These are phyloP conservation scores for Cyanoderma ruficeps DNA, from an alignment of 2,113 vertebrate species.

Conservation along the genomic window DNA sequence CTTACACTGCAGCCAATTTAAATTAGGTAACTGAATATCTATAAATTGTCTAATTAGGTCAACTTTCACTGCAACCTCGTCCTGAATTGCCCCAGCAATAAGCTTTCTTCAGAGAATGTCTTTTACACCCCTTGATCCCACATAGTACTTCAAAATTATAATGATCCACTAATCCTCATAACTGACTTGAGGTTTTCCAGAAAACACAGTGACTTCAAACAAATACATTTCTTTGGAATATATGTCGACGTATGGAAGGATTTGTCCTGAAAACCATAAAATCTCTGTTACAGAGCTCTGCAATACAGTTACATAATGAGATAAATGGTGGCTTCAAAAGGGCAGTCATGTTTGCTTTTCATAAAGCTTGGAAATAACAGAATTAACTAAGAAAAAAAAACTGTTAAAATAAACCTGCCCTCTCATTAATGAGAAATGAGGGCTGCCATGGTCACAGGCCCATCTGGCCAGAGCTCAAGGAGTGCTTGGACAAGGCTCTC, in stretches of 20 bases:
- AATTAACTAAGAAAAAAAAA: not conserved
- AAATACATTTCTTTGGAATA: not conserved
- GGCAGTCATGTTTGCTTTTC: not conserved
- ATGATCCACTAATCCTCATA: not conserved
- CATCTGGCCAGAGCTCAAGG: not conserved
- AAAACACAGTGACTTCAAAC: not conserved
- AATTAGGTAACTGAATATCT: slow-evolving; percentile 9
- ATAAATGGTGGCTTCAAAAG: not conserved
- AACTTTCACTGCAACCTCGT: not conserved
- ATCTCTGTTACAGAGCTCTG: not conserved
- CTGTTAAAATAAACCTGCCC: not conserved
- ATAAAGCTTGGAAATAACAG: not conserved
- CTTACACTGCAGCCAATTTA: not conserved
- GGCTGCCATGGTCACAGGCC: not conserved
- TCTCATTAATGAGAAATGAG: not conserved
- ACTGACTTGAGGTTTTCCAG: not conserved
- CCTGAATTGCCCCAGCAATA: not conserved
- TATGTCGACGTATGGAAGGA: not conserved
- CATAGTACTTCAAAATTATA: not conserved
- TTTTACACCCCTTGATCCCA: not conserved
- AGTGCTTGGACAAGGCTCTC: not conserved
- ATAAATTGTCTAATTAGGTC: slow-evolving; percentile 32
- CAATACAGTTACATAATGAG: not conserved
- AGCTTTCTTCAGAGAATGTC: not conserved
- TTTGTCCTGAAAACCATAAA: not conserved